Percentiles rank a stretch among this genome's conserved stretches.
These are phyloP conservation scores for Venustaconcha ellipsiformis DNA, from an alignment of 1,140 invertebrate genomes.

Conservation along the genomic window DNA sequence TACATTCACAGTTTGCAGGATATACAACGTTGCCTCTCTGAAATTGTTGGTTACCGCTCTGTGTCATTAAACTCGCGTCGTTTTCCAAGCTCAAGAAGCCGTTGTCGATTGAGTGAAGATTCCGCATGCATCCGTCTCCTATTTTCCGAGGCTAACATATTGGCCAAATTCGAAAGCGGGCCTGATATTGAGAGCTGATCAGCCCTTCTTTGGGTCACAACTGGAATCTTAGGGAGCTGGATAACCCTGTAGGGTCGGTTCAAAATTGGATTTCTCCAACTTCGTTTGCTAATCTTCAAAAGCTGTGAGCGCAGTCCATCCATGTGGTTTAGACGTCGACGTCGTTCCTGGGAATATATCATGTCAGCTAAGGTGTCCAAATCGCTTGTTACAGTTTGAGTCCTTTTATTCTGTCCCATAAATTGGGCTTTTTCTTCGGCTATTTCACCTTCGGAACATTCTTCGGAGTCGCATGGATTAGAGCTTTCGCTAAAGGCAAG, in stretches of 20 bases:
- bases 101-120: slow-evolving; percentile 20
- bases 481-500: too few species aligned
- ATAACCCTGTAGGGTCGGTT: background rate
- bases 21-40: too few species aligned
- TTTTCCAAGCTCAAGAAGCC: slow-evolving; percentile 21
- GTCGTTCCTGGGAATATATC: slow-evolving; percentile 3
- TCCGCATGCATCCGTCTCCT: slow-evolving; percentile 11
- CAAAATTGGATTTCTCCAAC: slow-evolving; percentile 3
- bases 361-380: slow-evolving; percentile 10
- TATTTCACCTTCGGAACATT: background rate
- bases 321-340: background rate
- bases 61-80: background rate
- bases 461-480: too few species aligned
- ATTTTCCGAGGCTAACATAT: slow-evolving; percentile 25
- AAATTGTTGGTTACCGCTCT: too few species aligned
- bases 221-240: background rate
- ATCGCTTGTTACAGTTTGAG: slow-evolving; percentile 6
- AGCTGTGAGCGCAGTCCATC: background rate
- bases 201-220: slow-evolving; percentile 5
- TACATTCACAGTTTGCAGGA: too few species aligned
- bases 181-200: slow-evolving; percentile 28
- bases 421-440: background rate
- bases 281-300: slow-evolving; percentile 10
- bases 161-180: slow-evolving; percentile 24
- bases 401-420: slow-evolving; percentile 4